phyloP scores from a whole-genome alignment of 1,140 invertebrate species.

The Neuroterus valhalla region DNA sequence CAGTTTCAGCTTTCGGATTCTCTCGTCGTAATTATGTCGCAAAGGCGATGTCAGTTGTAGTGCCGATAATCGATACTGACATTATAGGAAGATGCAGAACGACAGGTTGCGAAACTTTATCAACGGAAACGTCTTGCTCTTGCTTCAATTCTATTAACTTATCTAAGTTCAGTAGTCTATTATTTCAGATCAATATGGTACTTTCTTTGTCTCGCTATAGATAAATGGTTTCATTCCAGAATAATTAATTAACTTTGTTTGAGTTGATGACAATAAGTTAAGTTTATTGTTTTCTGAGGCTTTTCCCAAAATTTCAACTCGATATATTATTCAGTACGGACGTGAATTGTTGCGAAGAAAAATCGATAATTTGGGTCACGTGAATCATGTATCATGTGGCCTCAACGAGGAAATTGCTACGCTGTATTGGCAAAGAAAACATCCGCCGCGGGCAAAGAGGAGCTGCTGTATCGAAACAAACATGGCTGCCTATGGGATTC shows the following conservation, averaged over 20 bases:
- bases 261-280: too few relatives aligned
- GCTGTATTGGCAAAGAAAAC: too few relatives aligned
- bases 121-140: conserved; percentile 20
- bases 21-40: conserved; percentile 39
- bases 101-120: conserved; percentile 18
- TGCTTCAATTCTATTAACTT: conserved; percentile 23
- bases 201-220: background rate
- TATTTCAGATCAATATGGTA: conserved; percentile 1
- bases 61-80: conserved; percentile 25
- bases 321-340: too few relatives aligned
- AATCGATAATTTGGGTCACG: too few relatives aligned
- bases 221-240: background rate
- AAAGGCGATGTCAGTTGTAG: conserved; percentile 29
- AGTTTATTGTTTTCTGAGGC: too few relatives aligned
- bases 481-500: too few relatives aligned
- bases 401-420: too few relatives aligned
- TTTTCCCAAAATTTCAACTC: too few relatives aligned
- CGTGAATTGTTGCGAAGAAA: too few relatives aligned
- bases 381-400: too few relatives aligned
- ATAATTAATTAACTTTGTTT: background rate
- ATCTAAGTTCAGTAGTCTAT: conserved; percentile 13
- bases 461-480: too few relatives aligned
- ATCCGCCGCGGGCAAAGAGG: too few relatives aligned
- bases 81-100: background rate
- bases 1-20: background rate